Evolutionary conservation across 2,888 invertebrate species (phyloP), one percentile per base, ranked within the genome.

Genomic region (Phaedon cochleariae): DNA sequence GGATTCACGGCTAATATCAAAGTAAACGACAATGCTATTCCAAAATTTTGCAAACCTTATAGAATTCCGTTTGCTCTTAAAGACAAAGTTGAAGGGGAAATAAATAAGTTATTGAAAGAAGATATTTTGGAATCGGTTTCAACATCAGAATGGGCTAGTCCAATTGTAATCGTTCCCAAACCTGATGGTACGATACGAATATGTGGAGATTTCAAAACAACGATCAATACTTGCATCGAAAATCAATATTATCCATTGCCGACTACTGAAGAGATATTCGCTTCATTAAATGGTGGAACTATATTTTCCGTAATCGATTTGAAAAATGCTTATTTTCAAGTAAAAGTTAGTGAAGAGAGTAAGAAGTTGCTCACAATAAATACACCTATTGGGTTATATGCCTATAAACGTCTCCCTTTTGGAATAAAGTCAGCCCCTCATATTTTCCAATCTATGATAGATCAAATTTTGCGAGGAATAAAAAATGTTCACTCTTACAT

Each of bases 171-270:
- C 1, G 75, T 79, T 9, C 58, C 65, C 0, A 79, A 79, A 69
- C 63, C 66, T 12, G 59, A 76, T 49, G 72, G 71, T 4, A 29
- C 48, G 4, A 66, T 80, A 2, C 60, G 76, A 22, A 74, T 72
- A 9, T 81, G 81, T 59, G 80, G 78, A 0, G 79, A 82, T 68
- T 79, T 70, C 58, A 76, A 74, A 53, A 26, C 63, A 9, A 68
- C 66, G 0, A 12, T 72, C 10, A 70, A 70, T 57, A 17, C 51
- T 29, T 1, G 10, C 7, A 21, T 64, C 10, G 26, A 59, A 26
- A 53, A 59, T 10, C 22, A 58, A 17, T 34, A 64, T 51, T 59
- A 64, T 53, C 64, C 64, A 0, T 20, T 53, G 34, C 53, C 64
- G 7, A 58, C 49, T 9, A 15, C 20, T 1, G 59, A 62, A n/a